Evolutionary conservation across 2,888 invertebrate genomes (phyloP).

Genomic region (Pantelozetes paolii): DNA sequence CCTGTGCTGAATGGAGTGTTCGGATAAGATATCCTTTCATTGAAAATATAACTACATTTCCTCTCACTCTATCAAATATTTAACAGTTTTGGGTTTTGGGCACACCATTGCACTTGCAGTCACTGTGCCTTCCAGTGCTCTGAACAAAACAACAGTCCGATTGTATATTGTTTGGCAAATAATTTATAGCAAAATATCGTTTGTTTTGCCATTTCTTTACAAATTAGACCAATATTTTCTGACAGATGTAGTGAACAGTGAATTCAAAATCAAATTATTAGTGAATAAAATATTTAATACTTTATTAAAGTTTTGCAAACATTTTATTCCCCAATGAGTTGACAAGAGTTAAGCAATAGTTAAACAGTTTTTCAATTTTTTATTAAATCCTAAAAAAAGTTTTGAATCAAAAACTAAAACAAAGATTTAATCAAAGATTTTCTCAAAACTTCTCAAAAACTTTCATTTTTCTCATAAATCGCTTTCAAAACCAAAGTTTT

Average conservation of each 20-base stretch:
- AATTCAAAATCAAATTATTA: neutral
- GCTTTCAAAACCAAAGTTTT: too few species aligned
- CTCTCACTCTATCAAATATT: constrained; percentile 19
- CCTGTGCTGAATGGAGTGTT: constrained; percentile 12
- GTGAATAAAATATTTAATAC: constrained; percentile 7
- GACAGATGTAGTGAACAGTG: constrained; percentile 12
- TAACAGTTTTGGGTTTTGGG: constrained; percentile 29
- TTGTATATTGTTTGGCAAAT: neutral
- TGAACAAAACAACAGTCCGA: too few species aligned
- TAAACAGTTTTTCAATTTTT: neutral
- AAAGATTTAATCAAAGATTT: too few species aligned
- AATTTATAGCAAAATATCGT: constrained; percentile 3
- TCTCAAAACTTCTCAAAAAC: too few species aligned
- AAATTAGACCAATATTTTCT: neutral
- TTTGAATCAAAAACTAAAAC: too few species aligned
- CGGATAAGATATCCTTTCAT: constrained; percentile 30
- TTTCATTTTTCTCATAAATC: too few species aligned
- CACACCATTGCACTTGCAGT: neutral
- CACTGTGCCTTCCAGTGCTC: neutral
- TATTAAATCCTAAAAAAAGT: too few species aligned
- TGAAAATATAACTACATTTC: constrained; percentile 23
- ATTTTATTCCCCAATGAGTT: neutral
- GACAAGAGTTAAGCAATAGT: neutral
- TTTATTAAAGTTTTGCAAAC: constrained; percentile 19
- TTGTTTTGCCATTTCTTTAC: constrained; percentile 8